phyloP scores from a whole-genome alignment of 2,888 invertebrate species.

The Bellardia pandia region DNA sequence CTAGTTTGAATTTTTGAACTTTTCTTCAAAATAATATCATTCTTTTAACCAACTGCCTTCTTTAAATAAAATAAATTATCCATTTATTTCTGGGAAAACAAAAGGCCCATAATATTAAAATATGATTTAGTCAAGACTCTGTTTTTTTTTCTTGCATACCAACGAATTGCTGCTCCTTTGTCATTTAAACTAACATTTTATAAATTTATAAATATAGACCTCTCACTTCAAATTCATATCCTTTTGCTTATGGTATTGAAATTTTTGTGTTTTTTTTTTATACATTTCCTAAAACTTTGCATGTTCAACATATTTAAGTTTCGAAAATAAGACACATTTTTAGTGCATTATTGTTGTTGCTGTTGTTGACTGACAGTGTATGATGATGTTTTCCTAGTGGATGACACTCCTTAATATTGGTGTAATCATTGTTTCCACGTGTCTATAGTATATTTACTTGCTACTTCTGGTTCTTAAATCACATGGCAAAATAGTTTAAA shows the following conservation, averaged over 20 bases:
- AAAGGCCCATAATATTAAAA: slow-evolving; percentile 20
- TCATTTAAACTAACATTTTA: slow-evolving; percentile 12
- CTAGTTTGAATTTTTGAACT: no score
- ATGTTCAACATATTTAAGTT: slow-evolving; percentile 57
- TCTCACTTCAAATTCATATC: not conserved
- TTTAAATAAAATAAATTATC: slow-evolving; percentile 11
- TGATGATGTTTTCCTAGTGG: slow-evolving; percentile 6
- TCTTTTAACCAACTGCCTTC: not conserved
- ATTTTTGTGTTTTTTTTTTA: not conserved
- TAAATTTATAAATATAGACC: slow-evolving; percentile 30
- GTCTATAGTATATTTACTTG: slow-evolving; percentile 51
- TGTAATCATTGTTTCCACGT: slow-evolving; percentile 50
- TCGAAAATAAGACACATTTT: slow-evolving; percentile 30
- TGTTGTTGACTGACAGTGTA: not conserved
- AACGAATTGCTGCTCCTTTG: slow-evolving; percentile 51
- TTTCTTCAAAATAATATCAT: not conserved
- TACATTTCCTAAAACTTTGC: slow-evolving; percentile 51
- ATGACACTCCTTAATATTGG: slow-evolving; percentile 54
- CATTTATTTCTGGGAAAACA: slow-evolving; percentile 12
- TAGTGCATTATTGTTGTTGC: slow-evolving; percentile 27
- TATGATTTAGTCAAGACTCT: slow-evolving; percentile 54
- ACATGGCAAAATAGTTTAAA: slow-evolving; percentile 35
- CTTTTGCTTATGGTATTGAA: slow-evolving; percentile 9
- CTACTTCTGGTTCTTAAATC: slow-evolving; percentile 32
- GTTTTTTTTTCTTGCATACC: not conserved